Base-by-base conservation (phyloP, 2,113 vertebrate species). In the Fulmarus glacialis region DNA sequence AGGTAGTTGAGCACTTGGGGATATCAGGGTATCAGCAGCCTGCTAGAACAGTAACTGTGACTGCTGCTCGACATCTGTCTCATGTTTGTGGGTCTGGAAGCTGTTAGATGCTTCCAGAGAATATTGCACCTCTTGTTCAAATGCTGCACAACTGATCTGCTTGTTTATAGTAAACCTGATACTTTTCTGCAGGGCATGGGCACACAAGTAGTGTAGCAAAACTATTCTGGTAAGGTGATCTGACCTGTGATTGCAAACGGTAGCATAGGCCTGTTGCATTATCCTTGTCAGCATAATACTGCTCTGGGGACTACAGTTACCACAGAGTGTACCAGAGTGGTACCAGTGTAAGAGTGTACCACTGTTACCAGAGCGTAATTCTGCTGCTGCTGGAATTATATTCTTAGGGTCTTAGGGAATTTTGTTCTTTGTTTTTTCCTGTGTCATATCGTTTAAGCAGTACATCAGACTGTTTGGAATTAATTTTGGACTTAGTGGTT, bases 51-150 rank as follows among this genome's bases (percentile, higher is more conserved):
- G 34, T 6, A 6, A 18, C 90, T 42, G 60, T 15, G 22, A 3
- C 17, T 2, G 10, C 20, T 68, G n/a, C 26, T 38, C 0, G 0
- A 11, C 20, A 14, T 34, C 23, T 50, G 15, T 12, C 19, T 12
- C 2, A 0, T 23, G 8, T 19, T 64, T 6, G 0, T 4, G 4
- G 29, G 26, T 80, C 62, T 81, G 58, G n/a, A 72, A 27, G 21
- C 24, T 1, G 0, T 47, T 24, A 29, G 50, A 9, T 22, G 30
- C 63, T 42, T 75, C 50, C 34, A 36, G 58, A 36, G 87, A 42
- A 64, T 8, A 8, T 0, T 3, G 13, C 10, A 15, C 6, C 9
- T 72, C 71, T 18, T n/a, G 26, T 64, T 64, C 36, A 48, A 52
- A 29, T 10, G 34, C 48, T 24, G 7, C 1, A 0, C 29, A 56